Conservation (phyloP, 2,113 vertebrate genomes). For the Rattus norvegicus region GRCr8 NC_086019.1:98021501-98022000, state of each 20-base stretch:
- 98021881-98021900: too few species aligned
- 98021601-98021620: too few species aligned
- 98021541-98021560: background rate
- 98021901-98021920: too few species aligned
- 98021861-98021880: background rate
- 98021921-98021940: background rate
- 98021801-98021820: background rate
- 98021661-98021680: fast-evolving
- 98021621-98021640: background rate
- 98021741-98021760: background rate
- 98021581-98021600: background rate
- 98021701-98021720: background rate
- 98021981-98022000: fast-evolving
- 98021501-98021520: background rate
- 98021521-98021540: background rate
- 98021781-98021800: background rate
- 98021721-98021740: fast-evolving
- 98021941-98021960: background rate
- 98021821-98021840: background rate
- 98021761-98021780: background rate
- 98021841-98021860: background rate
- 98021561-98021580: background rate
- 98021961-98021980: too few species aligned
- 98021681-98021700: fast-evolving
- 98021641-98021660: background rate